Evolutionary conservation across 2,888 invertebrate species (phyloP).

Genomic region (Ormyrus nitidulus): DNA sequence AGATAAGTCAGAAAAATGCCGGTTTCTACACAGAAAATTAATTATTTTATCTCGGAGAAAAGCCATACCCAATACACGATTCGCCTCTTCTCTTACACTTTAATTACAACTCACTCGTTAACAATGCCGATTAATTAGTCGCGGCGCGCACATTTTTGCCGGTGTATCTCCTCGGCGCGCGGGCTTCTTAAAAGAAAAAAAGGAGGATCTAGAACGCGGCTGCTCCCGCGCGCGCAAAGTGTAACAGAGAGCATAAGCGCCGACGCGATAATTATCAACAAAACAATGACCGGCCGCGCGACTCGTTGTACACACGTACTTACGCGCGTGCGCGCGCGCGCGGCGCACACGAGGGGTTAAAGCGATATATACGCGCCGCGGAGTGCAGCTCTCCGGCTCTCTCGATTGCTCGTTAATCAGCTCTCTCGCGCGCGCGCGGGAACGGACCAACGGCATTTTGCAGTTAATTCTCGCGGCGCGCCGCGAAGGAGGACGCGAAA

Average conservation of each 20-base stretch:
- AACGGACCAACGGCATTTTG: constrained; percentile 49
- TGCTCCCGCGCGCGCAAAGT: constrained; percentile 3
- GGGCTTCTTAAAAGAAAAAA: no score
- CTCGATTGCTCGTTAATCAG: constrained; percentile 51
- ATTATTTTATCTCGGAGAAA: constrained; percentile 28
- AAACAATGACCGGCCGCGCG: constrained; percentile 32
- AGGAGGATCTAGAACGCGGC: background rate
- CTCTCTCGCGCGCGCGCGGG: constrained; percentile 34
- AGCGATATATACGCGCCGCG: background rate
- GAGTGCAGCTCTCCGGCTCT: background rate
- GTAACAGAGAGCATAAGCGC: constrained; percentile 40
- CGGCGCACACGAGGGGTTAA: constrained; percentile 1
- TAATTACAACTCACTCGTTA: constrained; percentile 45
- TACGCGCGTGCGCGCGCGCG: background rate
- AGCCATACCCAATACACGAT: constrained; percentile 9
- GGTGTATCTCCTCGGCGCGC: no score
- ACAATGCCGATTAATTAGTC: constrained; percentile 50
- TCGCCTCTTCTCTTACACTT: background rate
- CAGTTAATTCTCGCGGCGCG: constrained; percentile 41
- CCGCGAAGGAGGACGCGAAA: constrained; percentile 32
- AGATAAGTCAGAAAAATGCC: background rate
- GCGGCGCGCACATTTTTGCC: no score
- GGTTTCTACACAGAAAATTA: constrained; percentile 21
- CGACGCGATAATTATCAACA: constrained; percentile 52
- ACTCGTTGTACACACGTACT: no score